Evolutionary conservation across 2,888 invertebrate species (phyloP).

Genomic region (Drosophila nr. fundita): DNA sequence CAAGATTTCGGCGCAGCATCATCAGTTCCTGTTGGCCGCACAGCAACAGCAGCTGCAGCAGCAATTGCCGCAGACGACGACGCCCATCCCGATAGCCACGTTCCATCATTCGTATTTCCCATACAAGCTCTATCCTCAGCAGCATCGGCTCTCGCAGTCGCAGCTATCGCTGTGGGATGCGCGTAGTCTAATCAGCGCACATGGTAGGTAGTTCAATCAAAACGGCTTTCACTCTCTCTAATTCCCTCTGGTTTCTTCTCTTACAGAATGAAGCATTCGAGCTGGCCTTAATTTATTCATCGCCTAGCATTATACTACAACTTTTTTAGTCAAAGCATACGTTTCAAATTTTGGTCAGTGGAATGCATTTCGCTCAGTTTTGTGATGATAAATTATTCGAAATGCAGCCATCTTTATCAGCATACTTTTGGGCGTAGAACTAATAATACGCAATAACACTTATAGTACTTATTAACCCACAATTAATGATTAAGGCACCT

Average conservation of each 20-base stretch:
- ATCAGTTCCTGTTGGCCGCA: conserved; percentile 57
- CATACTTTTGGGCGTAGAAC: conserved; percentile 52
- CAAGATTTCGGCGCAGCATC: conserved; percentile 84
- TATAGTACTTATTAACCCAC: conserved; percentile 50
- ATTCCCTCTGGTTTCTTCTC: not conserved
- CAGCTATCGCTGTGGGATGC: conserved; percentile 84
- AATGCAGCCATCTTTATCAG: conserved; percentile 69
- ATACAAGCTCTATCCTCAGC: conserved; percentile 82
- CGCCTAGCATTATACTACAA: conserved; percentile 62
- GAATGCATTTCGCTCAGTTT: conserved; percentile 71
- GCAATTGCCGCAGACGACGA: conserved; percentile 66
- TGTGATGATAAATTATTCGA: conserved; percentile 72
- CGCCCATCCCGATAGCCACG: conserved; percentile 83
- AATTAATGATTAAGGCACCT: conserved; percentile 53
- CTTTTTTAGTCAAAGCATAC: conserved; percentile 71
- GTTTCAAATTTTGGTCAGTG: conserved; percentile 56
- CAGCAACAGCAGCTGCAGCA: conserved; percentile 52
- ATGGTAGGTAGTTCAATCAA: conserved; percentile 65
- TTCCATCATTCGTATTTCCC: conserved; percentile 83
- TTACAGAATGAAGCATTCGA: conserved; percentile 68
- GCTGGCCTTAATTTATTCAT: conserved; percentile 69
- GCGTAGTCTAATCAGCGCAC: conserved; percentile 84
- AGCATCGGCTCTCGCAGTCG: conserved; percentile 84
- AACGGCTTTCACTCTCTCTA: not conserved
- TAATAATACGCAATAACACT: conserved; percentile 38